Base-by-base conservation (phyloP, 2,888 invertebrate species). In the Azorinus chamasolen region DNA sequence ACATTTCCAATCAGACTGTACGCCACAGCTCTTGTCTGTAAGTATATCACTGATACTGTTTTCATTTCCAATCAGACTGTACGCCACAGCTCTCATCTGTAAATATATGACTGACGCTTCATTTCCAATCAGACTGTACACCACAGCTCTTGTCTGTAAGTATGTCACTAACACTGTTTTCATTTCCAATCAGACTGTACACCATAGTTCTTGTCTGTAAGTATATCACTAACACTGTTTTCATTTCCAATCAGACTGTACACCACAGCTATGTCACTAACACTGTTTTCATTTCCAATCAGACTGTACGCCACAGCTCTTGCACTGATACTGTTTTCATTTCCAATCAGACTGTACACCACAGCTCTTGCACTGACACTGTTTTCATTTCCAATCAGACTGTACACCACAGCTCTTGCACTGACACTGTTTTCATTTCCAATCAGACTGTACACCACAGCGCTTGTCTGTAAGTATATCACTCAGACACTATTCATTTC, bases 381-480 rank as follows among this genome's bases (percentile, higher is more conserved):
- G 8, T 41, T 41, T 41, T 8, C 41, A 8, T 14, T 12, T 14
- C 8, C 8, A 12, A 41, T 14, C 8, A 41, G 41, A 14, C 14
- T 12, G 41, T 14, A n/a, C n/a, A 46, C 18, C 24, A 6, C 22
- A 22, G 22, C 6, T 22, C 20, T 51, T 5, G 51, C 22, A 24
- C 51, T 51, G n/a, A n/a, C n/a, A n/a, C n/a, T n/a, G n/a, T 71
- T 83, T 50, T 70, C 83, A 25, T 64, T 83, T 58, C 88, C 90
- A 4, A 80, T 91, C 46, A 79, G 90, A 43, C 76, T 91, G 12
- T 91, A 90, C 74, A 89, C 90, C 18, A 81, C 83, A 46, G 88
- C 90, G 8, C 74, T 91, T 43, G 73, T 89, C 45, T 88, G 90
- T 90, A 79, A 89, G 90, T 86, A 63, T 53, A 18, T n/a, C n/a